Evolutionary conservation across 2,888 invertebrate genomes (phyloP).

Genomic region (Campopleginae sp.): DNA sequence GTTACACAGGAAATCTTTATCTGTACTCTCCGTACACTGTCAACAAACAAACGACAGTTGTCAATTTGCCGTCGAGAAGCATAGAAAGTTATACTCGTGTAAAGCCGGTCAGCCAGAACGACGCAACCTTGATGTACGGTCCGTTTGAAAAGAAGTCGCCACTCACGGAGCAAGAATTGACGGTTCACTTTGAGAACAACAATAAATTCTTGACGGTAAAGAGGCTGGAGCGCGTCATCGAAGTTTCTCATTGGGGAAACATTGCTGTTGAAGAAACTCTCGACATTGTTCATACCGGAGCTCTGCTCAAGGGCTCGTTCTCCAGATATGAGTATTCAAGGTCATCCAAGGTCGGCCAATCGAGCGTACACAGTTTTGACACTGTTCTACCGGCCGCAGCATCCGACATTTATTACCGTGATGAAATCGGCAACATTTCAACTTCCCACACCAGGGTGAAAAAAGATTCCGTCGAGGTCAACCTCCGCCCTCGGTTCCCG

Average conservation of each 20-base stretch:
- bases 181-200: conserved; percentile 97
- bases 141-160: conserved; percentile 91
- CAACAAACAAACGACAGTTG: conserved; percentile 91
- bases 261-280: conserved; percentile 98
- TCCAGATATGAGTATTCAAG: conserved; percentile 99
- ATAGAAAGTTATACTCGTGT: conserved; percentile 93
- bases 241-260: conserved; percentile 99
- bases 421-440: conserved; percentile 99
- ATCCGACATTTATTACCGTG: conserved; percentile 97
- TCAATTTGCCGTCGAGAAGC: conserved; percentile 91
- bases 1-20: conserved; percentile 93
- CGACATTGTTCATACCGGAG: conserved; percentile 96
- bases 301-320: conserved; percentile 94
- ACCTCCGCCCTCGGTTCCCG: conserved; percentile 98
- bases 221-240: conserved; percentile 93
- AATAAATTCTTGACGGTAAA: conserved; percentile 98
- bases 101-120: conserved; percentile 92
- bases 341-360: conserved; percentile 93
- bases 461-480: conserved; percentile 97
- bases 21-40: conserved; percentile 94
- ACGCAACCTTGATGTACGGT: conserved; percentile 94
- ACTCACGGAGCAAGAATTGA: conserved; percentile 87
- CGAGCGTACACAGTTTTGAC: conserved; percentile 96
- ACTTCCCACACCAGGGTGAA: conserved; percentile 96
- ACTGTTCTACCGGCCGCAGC: conserved; percentile 95